These are phyloP conservation scores for rat (Rattus norvegicus) DNA, from an alignment of 2,113 vertebrate species.

Conservation along the genomic window GRCr8 NC_086035.1:52636001-52636500, in stretches of 20 bases:
- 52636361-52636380: background rate
- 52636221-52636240: slow-evolving; percentile 2
- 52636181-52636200: background rate
- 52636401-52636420: background rate
- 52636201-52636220: background rate
- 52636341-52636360: background rate
- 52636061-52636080: slow-evolving; percentile 1
- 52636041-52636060: background rate
- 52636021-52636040: background rate
- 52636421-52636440: slow-evolving; percentile 30
- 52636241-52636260: background rate
- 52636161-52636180: background rate
- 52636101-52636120: background rate
- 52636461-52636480: background rate
- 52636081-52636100: background rate
- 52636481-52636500: background rate
- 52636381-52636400: background rate
- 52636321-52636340: background rate
- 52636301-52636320: background rate
- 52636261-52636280: background rate
- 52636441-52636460: background rate
- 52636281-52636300: background rate
- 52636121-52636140: background rate
- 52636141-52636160: background rate
- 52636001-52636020: background rate